phyloP scores from a whole-genome alignment of 2,797 vertebrate genomes.

The Coreius guichenoti region DNA sequence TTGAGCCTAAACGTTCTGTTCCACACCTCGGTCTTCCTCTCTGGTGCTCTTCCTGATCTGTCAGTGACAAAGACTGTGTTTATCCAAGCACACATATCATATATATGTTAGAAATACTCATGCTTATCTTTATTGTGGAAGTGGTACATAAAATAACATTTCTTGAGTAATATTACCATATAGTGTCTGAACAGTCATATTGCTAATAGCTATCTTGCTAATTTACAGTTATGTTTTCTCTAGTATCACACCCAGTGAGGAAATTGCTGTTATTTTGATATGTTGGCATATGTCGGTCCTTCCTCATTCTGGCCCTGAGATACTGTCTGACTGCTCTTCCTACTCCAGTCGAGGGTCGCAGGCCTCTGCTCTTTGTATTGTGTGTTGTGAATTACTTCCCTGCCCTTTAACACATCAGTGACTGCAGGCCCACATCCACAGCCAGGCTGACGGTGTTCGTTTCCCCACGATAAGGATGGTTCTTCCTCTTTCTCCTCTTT shows the following conservation, averaged over 20 bases:
- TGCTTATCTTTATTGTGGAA: neutral
- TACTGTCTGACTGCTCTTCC: constrained; percentile 45
- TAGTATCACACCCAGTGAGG: constrained; percentile 16
- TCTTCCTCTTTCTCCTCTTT: constrained; percentile 25
- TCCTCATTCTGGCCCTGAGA: constrained; percentile 24
- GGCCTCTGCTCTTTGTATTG: constrained; percentile 27
- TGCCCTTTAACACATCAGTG: constrained; percentile 14
- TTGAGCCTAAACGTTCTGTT: constrained; percentile 20
- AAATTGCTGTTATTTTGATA: constrained; percentile 30
- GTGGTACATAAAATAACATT: neutral
- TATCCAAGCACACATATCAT: neutral
- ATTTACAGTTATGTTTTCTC: neutral
- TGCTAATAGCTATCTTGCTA: neutral
- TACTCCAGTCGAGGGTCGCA: constrained; percentile 23
- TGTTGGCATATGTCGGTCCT: constrained; percentile 18
- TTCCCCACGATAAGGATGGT: constrained; percentile 20
- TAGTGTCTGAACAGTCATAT: neutral
- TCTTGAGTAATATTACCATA: neutral
- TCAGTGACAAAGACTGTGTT: neutral
- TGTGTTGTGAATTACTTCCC: constrained; percentile 11
- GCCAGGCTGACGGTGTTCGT: neutral
- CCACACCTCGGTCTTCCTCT: constrained; percentile 34
- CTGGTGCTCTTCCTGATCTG: constrained; percentile 14
- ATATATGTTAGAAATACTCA: neutral
- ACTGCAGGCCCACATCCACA: constrained; percentile 2